Evolutionary conservation across 64 coral and sea anemone genomes (phyloP).

Genomic region (Pachyseris speciosa): DNA sequence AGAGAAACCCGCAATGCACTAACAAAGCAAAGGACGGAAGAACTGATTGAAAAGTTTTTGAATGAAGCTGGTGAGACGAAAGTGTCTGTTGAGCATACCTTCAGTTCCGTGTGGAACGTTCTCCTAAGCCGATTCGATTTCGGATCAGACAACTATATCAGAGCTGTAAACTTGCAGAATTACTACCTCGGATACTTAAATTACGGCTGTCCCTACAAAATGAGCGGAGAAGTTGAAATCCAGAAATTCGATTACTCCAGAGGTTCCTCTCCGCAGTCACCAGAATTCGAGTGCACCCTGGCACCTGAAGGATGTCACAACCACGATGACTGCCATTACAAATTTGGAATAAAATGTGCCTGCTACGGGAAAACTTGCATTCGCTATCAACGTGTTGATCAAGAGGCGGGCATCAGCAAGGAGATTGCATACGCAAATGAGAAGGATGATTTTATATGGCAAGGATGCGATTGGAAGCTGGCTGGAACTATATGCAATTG

Average conservation of each 20-base stretch:
- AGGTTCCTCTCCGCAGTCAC: neutral
- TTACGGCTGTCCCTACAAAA: slow-evolving; percentile 5
- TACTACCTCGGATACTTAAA: slow-evolving; percentile 53
- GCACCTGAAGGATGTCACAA: slow-evolving; percentile 43
- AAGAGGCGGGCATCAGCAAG: neutral
- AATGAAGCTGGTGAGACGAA: slow-evolving; percentile 23
- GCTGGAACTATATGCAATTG: no score
- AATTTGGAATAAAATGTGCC: neutral
- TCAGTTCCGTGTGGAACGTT: slow-evolving; percentile 47
- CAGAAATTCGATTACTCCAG: slow-evolving; percentile 6
- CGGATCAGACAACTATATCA: neutral
- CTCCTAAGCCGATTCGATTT: neutral
- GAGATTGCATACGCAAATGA: neutral
- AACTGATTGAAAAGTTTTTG: slow-evolving; percentile 55
- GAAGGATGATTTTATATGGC: neutral
- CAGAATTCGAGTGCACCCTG: slow-evolving; percentile 40
- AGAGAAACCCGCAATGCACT: slow-evolving; percentile 34
- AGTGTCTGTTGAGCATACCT: neutral
- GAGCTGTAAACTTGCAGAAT: slow-evolving; percentile 40
- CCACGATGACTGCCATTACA: slow-evolving; percentile 50
- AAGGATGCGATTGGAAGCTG: slow-evolving; percentile 39
- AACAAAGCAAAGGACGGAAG: neutral
- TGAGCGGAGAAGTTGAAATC: neutral
- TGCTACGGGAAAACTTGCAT: slow-evolving; percentile 43
- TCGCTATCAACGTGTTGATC: neutral